Evolutionary conservation across 2,888 invertebrate species (phyloP).

Genomic region (Drosophila pegasa): DNA sequence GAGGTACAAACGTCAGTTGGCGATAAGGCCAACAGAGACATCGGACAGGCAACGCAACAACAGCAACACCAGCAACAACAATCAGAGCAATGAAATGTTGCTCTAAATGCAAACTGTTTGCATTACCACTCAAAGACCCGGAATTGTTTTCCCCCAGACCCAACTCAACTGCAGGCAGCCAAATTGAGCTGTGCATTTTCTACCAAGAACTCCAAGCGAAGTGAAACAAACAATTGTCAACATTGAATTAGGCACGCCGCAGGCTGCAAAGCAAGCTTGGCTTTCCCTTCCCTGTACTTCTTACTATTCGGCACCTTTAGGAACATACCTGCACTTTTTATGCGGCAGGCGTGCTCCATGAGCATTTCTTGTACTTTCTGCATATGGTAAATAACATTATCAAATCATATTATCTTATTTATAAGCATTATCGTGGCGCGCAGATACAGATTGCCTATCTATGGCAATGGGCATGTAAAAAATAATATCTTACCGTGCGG

Average conservation of each 20-base stretch:
- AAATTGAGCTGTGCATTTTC: conserved; percentile 22
- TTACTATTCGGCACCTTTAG: no score
- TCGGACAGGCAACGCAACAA: conserved; percentile 46
- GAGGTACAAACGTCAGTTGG: conserved; percentile 80
- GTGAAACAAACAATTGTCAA: conserved; percentile 38
- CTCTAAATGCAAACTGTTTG: conserved; percentile 76
- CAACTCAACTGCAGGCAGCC: conserved; percentile 19
- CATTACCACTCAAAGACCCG: conserved; percentile 44
- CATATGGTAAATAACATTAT: conserved; percentile 85
- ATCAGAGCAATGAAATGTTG: conserved; percentile 53
- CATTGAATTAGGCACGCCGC: conserved; percentile 59
- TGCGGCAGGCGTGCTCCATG: conserved; percentile 6
- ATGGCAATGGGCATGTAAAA: conserved; percentile 80
- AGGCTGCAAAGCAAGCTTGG: conserved; percentile 11
- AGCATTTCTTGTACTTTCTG: conserved; percentile 71
- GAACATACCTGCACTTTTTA: conserved; percentile 3
- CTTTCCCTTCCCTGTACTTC: conserved; percentile 17
- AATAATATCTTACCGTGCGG: conserved; percentile 77
- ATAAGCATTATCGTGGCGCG: conserved; percentile 82
- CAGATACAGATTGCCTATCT: conserved; percentile 83
- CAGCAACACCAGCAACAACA: conserved; percentile 40
- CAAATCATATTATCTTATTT: conserved; percentile 84
- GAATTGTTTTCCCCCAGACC: conserved; percentile 1
- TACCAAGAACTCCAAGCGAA: conserved; percentile 36
- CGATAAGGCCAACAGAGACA: conserved; percentile 74